These are phyloP conservation scores for Acheta domesticus DNA, from an alignment of 2,888 invertebrate species.

Conservation along the genomic window DNA sequence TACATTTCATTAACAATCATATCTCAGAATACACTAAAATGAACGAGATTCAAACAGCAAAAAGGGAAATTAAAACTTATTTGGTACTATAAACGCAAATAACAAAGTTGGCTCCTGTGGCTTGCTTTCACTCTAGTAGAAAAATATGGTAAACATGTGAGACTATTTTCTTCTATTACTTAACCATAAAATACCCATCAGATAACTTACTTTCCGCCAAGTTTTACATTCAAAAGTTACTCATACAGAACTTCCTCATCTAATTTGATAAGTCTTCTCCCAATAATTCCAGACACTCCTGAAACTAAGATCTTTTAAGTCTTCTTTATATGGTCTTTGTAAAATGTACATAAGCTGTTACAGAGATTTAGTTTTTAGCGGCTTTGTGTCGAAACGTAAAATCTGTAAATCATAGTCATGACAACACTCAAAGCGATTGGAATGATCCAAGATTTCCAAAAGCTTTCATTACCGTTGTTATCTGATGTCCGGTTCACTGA, in stretches of 20 bases:
- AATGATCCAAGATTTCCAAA: slow-evolving; percentile 61
- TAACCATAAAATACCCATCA: not conserved
- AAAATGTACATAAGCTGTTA: not conserved
- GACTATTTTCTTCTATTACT: not conserved
- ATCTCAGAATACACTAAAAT: too few relatives aligned
- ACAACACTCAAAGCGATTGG: slow-evolving; percentile 61
- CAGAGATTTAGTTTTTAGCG: not conserved
- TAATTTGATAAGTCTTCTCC: not conserved
- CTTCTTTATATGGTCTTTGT: not conserved
- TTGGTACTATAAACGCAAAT: not conserved
- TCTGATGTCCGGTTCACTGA: slow-evolving; percentile 52
- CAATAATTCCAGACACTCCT: not conserved
- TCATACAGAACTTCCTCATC: too few relatives aligned
- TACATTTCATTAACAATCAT: not conserved
- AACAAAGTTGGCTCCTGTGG: not conserved
- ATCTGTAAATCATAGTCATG: slow-evolving; percentile 61
- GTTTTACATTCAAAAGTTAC: not conserved
- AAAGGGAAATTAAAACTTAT: too few relatives aligned
- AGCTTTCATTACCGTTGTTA: slow-evolving; percentile 42
- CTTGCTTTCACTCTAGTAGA: not conserved
- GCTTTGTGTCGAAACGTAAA: slow-evolving; percentile 50
- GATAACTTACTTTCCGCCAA: not conserved
- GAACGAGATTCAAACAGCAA: too few relatives aligned
- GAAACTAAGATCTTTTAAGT: not conserved
- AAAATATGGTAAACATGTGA: not conserved